Conservation (phyloP, 2,888 invertebrate species). For the Leucophenga montana region DNA sequence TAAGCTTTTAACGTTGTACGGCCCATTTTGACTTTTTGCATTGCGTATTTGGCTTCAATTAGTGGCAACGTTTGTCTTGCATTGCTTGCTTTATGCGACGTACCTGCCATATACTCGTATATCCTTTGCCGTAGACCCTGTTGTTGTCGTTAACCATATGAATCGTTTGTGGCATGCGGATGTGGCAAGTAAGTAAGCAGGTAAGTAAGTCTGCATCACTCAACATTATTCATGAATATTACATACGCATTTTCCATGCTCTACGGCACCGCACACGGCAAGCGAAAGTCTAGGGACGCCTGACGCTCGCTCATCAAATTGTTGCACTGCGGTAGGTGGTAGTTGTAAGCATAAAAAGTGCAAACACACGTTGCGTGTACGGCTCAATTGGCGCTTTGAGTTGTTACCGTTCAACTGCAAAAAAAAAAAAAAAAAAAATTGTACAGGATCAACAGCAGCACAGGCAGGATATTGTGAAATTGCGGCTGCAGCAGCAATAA, state of each 20-base stretch:
- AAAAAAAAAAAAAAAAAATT: background rate
- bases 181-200: constrained; percentile 5
- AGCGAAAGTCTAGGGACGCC: background rate
- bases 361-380: constrained; percentile 52
- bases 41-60: constrained; percentile 65
- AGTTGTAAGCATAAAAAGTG: background rate
- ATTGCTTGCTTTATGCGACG: constrained; percentile 12
- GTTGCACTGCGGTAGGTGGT: background rate
- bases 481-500: constrained; percentile 46
- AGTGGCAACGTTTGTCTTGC: constrained; percentile 49
- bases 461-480: constrained; percentile 42
- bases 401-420: constrained; percentile 30
- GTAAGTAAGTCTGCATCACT: constrained; percentile 9
- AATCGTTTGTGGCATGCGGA: constrained; percentile 11
- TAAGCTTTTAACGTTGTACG: background rate
- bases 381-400: constrained; percentile 53
- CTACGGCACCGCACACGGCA: background rate
- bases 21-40: constrained; percentile 28
- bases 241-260: constrained; percentile 32
- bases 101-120: background rate
- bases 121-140: background rate
- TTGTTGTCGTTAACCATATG: constrained; percentile 21
- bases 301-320: background rate
- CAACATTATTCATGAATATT: constrained; percentile 36
- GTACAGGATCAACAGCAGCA: background rate